These are phyloP conservation scores for Pristionchus maxplancki DNA, from an alignment of 2,888 invertebrate genomes.

Conservation along the genomic window DNA sequence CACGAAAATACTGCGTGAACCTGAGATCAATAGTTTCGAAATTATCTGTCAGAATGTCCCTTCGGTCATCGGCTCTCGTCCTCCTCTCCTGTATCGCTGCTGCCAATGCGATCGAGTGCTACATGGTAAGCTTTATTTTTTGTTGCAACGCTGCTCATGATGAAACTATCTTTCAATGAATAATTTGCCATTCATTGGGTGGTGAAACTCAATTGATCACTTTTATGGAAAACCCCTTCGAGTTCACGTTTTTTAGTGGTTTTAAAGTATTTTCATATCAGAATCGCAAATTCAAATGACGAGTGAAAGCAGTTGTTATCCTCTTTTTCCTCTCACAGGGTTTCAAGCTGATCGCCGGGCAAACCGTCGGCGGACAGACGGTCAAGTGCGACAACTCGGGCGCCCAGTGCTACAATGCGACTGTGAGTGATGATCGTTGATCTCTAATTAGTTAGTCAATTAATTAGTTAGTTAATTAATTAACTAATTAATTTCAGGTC, in stretches of 20 bases:
- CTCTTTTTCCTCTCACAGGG: constrained; percentile 58
- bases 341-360: constrained; percentile 62
- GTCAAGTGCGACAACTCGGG: constrained; percentile 64
- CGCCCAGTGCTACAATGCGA: constrained; percentile 68
- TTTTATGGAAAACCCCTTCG: no score
- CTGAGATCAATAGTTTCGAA: not conserved
- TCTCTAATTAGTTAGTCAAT: not conserved
- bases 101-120: constrained; percentile 16
- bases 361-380: constrained; percentile 60
- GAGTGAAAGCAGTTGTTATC: no score
- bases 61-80: not conserved
- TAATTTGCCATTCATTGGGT: not conserved
- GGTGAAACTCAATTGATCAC: not conserved
- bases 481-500: not conserved
- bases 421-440: constrained; percentile 53
- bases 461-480: not conserved
- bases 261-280: no score
- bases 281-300: no score
- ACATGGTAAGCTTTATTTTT: not conserved
- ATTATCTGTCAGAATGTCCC: not conserved
- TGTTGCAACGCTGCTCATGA: not conserved
- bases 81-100: not conserved
- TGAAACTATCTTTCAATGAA: not conserved
- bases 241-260: not conserved
- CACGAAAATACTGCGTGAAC: no score